Percentiles rank a stretch among this genome's conserved stretches.
Conservation (phyloP, 2,113 vertebrate species). For the Otolemur garnettii region DNA sequence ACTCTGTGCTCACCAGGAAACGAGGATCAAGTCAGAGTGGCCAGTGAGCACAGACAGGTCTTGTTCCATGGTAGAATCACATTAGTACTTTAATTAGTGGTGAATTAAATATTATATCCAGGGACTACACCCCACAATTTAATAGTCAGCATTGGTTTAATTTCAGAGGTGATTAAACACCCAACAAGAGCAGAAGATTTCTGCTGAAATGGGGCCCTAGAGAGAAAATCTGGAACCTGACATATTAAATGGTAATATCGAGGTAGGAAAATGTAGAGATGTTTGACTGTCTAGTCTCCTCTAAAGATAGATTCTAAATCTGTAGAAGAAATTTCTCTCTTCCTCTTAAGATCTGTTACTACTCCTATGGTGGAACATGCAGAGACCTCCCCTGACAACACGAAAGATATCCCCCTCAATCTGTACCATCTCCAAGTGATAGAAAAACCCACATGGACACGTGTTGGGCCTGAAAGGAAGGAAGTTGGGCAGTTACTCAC, state of each 20-base stretch:
- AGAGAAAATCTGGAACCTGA: background rate
- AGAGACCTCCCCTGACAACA: background rate
- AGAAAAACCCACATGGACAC: background rate
- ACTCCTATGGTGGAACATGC: background rate
- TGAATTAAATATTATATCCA: background rate
- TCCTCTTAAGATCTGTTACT: background rate
- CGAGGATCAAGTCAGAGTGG: background rate
- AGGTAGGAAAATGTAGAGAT: background rate
- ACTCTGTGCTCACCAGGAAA: background rate
- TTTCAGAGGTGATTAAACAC: background rate
- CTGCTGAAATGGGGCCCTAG: background rate
- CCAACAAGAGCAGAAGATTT: background rate
- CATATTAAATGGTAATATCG: too few species aligned
- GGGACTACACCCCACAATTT: background rate
- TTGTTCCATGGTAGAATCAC: background rate
- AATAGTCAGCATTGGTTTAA: background rate
- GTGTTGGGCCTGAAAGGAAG: background rate
- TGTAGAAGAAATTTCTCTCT: background rate
- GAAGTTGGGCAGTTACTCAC: background rate
- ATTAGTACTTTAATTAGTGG: background rate
- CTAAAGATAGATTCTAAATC: background rate
- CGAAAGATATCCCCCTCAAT: background rate
- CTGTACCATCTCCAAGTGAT: background rate
- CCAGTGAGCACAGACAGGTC: background rate
- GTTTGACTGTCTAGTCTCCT: background rate